Conservation (phyloP, 1,140 invertebrate species). For the Sinella curviseta region DNA sequence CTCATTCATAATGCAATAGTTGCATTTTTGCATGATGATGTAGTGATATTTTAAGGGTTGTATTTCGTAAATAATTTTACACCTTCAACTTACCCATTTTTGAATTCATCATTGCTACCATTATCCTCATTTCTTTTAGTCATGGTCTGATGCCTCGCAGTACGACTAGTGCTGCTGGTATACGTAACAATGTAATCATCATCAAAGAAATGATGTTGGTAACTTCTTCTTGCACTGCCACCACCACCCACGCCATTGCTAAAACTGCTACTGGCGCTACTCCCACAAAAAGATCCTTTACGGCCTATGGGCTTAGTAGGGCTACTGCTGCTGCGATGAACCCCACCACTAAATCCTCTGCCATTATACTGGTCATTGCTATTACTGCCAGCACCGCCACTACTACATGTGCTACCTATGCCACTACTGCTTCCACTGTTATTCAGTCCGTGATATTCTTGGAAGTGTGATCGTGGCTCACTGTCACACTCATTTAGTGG, state of each 20-base stretch:
- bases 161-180: not conserved
- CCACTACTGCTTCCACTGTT: not conserved
- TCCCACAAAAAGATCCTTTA: not conserved
- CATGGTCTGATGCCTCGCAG: not conserved
- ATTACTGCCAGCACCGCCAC: too few relatives aligned
- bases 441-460: not conserved
- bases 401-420: not conserved
- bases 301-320: not conserved
- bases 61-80: not conserved
- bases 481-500: not conserved
- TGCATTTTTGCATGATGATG: not conserved
- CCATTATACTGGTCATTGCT: not conserved
- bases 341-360: not conserved
- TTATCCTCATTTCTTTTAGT: slow-evolving; percentile 4
- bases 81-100: slow-evolving; percentile 2
- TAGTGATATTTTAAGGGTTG: not conserved
- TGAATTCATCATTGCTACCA: not conserved
- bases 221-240: not conserved
- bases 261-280: not conserved
- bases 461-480: not conserved
- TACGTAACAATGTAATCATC: slow-evolving; percentile 14
- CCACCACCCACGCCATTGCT: not conserved
- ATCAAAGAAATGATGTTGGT: not conserved
- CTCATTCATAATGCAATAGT: too few relatives aligned
- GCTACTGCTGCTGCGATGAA: slow-evolving; percentile 14